These are phyloP conservation scores for Antrozous pallidus DNA, from an alignment of 2,797 vertebrate species.

Conservation along the genomic window DNA sequence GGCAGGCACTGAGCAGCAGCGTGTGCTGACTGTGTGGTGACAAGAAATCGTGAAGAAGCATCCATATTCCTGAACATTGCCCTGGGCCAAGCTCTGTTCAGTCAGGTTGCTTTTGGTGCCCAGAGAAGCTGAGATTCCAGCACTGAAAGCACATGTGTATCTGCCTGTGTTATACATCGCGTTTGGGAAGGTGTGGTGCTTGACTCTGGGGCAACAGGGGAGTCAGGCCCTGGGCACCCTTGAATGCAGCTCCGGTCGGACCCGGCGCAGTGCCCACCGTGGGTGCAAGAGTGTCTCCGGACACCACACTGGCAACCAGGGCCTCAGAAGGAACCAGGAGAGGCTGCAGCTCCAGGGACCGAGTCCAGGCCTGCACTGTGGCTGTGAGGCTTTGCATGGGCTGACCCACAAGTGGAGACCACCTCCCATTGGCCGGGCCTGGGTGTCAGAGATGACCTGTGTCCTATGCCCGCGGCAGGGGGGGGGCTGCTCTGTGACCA, in stretches of 20 bases:
- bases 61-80: too few relatives aligned
- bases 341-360: neutral
- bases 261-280: accelerated
- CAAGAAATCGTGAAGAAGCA: too few relatives aligned
- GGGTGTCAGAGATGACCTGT: neutral
- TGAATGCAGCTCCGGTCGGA: neutral
- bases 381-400: neutral
- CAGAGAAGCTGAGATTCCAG: too few relatives aligned
- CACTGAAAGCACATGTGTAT: too few relatives aligned
- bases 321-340: neutral
- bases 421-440: neutral
- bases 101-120: too few relatives aligned
- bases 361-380: neutral
- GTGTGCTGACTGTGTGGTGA: too few relatives aligned
- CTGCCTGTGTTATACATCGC: too few relatives aligned
- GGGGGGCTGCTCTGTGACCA: neutral
- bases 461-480: accelerated
- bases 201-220: neutral
- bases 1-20: too few relatives aligned
- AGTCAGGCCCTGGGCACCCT: neutral
- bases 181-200: neutral
- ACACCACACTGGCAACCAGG: neutral
- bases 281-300: too few relatives aligned
- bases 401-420: accelerated
- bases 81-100: too few relatives aligned